Evolutionary conservation across 2,113 vertebrate genomes (phyloP).

Genomic region (Fulmarus glacialis): DNA sequence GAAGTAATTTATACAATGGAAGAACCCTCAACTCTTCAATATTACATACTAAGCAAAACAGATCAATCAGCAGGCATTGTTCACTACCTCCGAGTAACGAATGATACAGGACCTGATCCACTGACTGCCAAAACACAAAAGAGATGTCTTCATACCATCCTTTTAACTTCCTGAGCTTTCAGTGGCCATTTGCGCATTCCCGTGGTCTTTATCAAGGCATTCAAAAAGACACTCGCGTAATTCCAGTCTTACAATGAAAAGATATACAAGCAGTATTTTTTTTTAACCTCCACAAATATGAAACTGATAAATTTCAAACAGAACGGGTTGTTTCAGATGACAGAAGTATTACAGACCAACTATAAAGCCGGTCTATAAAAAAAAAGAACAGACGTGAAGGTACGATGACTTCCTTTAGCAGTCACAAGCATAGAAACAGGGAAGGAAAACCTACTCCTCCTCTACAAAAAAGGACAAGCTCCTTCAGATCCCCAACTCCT

Average conservation of each 20-base stretch:
- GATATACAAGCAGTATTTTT: background rate
- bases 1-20: background rate
- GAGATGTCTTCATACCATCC: background rate
- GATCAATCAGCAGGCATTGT: background rate
- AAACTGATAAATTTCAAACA: background rate
- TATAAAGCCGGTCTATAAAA: background rate
- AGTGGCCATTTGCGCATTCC: background rate
- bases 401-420: background rate
- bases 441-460: background rate
- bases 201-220: background rate
- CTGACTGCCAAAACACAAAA: background rate
- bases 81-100: fast-evolving
- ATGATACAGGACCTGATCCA: background rate
- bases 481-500: background rate
- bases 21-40: background rate
- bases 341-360: background rate
- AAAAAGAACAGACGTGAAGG: background rate
- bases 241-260: background rate
- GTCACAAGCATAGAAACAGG: background rate
- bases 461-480: background rate
- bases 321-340: background rate
- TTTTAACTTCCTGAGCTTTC: background rate
- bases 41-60: background rate
- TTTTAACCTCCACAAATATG: background rate
- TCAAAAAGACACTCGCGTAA: background rate